Evolutionary conservation across 2,888 invertebrate genomes (phyloP).

Genomic region (Deladenus siricidicola): DNA sequence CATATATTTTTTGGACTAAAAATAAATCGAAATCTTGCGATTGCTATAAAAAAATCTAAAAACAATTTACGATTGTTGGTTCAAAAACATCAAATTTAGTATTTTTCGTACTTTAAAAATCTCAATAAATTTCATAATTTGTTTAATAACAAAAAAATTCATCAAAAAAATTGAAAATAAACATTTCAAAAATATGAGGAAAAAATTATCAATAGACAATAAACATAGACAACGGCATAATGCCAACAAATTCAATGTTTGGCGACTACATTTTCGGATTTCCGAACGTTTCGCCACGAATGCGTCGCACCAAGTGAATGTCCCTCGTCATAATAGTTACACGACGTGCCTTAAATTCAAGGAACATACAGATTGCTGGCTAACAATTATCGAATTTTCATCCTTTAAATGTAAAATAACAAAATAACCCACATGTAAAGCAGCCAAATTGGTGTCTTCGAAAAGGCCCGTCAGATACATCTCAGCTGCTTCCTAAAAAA

Average conservation of each 20-base stretch:
- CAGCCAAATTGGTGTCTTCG: slow-evolving; percentile 18
- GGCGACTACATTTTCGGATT: not conserved
- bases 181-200: not conserved
- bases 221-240: too few species aligned
- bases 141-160: not conserved
- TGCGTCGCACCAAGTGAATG: slow-evolving; percentile 9
- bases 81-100: too few species aligned
- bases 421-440: not conserved
- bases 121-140: not conserved
- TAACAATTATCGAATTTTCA: not conserved
- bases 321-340: slow-evolving; percentile 10
- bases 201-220: not conserved
- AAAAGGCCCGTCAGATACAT: slow-evolving; percentile 9
- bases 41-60: too few species aligned
- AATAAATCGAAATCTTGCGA: too few species aligned
- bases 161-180: not conserved
- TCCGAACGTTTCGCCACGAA: slow-evolving; percentile 2
- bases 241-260: too few species aligned
- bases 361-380: not conserved
- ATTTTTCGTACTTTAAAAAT: too few species aligned
- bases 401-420: not conserved
- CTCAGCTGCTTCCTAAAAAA: slow-evolving; percentile 18
- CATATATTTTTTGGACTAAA: too few species aligned
- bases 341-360: not conserved
- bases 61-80: too few species aligned